phyloP scores from a whole-genome alignment of 2,797 vertebrate species.

The Sebastes taczanowskii region DNA sequence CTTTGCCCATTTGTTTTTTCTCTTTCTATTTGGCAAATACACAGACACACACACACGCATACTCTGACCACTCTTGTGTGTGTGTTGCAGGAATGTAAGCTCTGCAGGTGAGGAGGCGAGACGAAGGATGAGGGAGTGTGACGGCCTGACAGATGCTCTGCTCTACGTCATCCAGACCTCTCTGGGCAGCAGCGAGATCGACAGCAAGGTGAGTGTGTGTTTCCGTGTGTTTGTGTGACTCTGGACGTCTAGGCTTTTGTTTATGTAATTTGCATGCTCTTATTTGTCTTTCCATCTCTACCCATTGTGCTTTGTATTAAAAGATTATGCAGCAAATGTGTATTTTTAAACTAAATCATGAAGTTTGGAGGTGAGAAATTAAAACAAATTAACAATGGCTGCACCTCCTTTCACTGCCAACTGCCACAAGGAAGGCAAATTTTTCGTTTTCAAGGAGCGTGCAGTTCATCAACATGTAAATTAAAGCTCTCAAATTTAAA shows the following conservation, averaged over 20 bases:
- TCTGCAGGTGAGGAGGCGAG: constrained; percentile 99
- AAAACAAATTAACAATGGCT: neutral
- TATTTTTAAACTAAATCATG: constrained; percentile 16
- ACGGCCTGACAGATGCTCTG: constrained; percentile 96
- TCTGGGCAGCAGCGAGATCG: constrained; percentile 97
- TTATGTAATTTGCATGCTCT: neutral
- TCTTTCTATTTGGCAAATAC: constrained; percentile 26
- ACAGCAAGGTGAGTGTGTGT: constrained; percentile 89
- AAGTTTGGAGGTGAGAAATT: neutral
- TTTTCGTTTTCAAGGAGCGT: constrained; percentile 4
- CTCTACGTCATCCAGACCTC: constrained; percentile 98
- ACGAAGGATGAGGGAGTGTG: constrained; percentile 97
- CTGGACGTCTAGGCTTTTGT: constrained; percentile 3
- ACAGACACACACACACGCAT: neutral
- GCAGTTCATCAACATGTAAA: constrained; percentile 36
- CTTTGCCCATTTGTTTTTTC: constrained; percentile 30
- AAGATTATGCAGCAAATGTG: neutral
- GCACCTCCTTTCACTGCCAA: neutral
- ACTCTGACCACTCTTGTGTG: neutral
- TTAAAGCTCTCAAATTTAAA: constrained; percentile 20
- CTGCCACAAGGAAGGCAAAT: neutral
- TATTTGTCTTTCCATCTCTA: neutral
- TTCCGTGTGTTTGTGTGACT: neutral
- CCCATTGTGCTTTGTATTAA: neutral
- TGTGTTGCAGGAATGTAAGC: constrained; percentile 93